Evolutionary conservation across 2,797 vertebrate genomes (phyloP).

Genomic region (Meriones psammophilus): DNA sequence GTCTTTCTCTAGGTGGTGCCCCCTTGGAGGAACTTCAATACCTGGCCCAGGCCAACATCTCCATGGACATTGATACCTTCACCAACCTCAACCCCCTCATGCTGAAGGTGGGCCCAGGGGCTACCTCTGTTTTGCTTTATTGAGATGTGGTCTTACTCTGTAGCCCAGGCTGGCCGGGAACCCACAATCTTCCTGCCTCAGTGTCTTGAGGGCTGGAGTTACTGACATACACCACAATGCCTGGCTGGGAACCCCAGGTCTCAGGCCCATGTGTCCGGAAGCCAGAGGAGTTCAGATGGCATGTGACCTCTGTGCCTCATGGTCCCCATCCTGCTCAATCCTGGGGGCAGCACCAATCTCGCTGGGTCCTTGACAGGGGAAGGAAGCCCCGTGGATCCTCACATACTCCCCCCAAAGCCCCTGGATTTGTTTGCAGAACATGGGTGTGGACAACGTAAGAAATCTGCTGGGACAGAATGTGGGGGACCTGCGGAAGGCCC

Average conservation of each 20-base stretch:
- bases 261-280: background rate
- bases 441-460: slow-evolving; percentile 79
- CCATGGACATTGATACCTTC: slow-evolving; percentile 87
- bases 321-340: background rate
- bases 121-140: background rate
- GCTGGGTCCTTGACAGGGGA: background rate
- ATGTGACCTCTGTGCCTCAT: background rate
- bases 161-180: background rate
- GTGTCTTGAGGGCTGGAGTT: background rate
- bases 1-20: slow-evolving; percentile 86
- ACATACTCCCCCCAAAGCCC: too few relatives aligned
- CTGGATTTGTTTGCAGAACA: slow-evolving; percentile 77
- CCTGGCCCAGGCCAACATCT: slow-evolving; percentile 67
- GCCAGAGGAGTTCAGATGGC: background rate
- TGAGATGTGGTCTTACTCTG: background rate
- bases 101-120: slow-evolving; percentile 81
- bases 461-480: slow-evolving; percentile 85
- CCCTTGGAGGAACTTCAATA: slow-evolving; percentile 82
- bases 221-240: background rate
- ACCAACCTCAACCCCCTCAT: slow-evolving; percentile 84
- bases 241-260: too few relatives aligned
- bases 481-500: slow-evolving; percentile 74
- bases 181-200: background rate
- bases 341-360: background rate
- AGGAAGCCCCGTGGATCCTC: fast-evolving